A percentile compares a stretch with the other conserved stretches of the same genome.
Conservation (phyloP, 1,140 invertebrate genomes). For the Drosophila baimaii region DNA sequence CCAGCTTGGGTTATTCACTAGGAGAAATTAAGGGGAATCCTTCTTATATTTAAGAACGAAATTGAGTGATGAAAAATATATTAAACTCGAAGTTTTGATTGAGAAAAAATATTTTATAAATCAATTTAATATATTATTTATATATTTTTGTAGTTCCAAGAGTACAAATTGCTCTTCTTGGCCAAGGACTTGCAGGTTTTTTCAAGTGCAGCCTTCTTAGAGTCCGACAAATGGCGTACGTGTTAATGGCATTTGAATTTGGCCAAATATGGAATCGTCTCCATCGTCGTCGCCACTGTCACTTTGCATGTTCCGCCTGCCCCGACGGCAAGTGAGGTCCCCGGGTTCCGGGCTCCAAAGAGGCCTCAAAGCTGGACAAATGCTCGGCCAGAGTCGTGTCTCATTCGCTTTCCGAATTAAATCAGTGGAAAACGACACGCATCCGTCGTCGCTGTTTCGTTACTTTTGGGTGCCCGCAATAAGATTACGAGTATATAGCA, state of each 20-base stretch:
- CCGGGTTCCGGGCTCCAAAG: conserved; percentile 7
- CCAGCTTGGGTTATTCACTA: conserved; percentile 18
- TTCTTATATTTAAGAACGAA: not conserved
- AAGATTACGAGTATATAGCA: conserved; percentile 37
- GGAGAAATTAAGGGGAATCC: not conserved
- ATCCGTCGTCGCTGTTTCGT: conserved; percentile 50
- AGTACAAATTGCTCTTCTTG: not conserved
- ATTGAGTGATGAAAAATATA: too few relatives aligned
- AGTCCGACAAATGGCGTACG: conserved; percentile 78
- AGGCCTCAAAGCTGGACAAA: conserved; percentile 55
- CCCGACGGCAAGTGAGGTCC: conserved; percentile 58
- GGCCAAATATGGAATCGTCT: conserved; percentile 80
- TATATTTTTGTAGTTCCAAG: not conserved
- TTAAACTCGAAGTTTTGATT: too few relatives aligned
- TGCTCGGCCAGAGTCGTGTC: conserved; percentile 65
- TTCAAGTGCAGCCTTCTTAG: conserved; percentile 14
- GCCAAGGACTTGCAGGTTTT: not conserved
- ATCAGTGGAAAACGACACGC: conserved; percentile 65
- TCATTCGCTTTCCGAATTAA: conserved; percentile 55
- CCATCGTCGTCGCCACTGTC: conserved; percentile 55
- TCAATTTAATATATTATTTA: too few relatives aligned
- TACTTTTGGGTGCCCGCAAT: conserved; percentile 35
- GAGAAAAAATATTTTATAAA: not conserved
- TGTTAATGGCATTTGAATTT: conserved; percentile 84
- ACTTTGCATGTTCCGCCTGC: conserved; percentile 72